Evolutionary conservation across 2,113 vertebrate species (phyloP), one percentile per base, ranked within the genome.

Genomic region (Meles meles): DNA sequence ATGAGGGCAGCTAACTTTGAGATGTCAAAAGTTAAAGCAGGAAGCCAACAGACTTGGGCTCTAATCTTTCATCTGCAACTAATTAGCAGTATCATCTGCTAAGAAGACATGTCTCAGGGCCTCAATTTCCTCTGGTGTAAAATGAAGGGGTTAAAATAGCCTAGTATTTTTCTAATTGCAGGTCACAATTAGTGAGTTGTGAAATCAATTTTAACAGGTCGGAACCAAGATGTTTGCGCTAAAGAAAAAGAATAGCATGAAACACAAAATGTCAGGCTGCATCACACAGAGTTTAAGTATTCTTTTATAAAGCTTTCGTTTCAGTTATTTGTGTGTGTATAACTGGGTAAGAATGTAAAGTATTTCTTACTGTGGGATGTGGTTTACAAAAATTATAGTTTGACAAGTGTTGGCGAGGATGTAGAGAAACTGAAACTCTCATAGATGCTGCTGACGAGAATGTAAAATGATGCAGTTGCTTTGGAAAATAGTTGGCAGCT

Each of bases 131-230:
- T 79, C 49, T 74, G 72, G 17, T 37, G 20, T 88, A 81, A 95
- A 96, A 92, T 15, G 71, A 88, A 92, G 39, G 55, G 9, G 31
- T 59, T 61, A 96, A 94, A 92, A 93, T 91, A 82, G 77, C n/a
- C 72, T 49, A 57, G n/a, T 83, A 79, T 83, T 96, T 95, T 88
- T 74, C 69, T 92, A 96, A 86, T 61, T 79, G 52, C 9, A 79
- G 92, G 90, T 94, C 52, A 97, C 83, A 94, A 89, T 88, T 93
- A 91, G n/a, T 71, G n/a, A 93, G 82, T 86, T 94, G 55, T 88
- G 55, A 94, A 97, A 91, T 90, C 82, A 76, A 29, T 65, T 65
- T 89, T n/a, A 52, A 29, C 39, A 31, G 29, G 52, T 89, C 69
- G 91, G 92, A 95, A 94, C 29, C 65, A 86, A 69, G 39, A 67